Evolutionary conservation across 2,888 invertebrate genomes (phyloP), one percentile per base, ranked within the genome.

Genomic region (Vesta saturnalis): DNA sequence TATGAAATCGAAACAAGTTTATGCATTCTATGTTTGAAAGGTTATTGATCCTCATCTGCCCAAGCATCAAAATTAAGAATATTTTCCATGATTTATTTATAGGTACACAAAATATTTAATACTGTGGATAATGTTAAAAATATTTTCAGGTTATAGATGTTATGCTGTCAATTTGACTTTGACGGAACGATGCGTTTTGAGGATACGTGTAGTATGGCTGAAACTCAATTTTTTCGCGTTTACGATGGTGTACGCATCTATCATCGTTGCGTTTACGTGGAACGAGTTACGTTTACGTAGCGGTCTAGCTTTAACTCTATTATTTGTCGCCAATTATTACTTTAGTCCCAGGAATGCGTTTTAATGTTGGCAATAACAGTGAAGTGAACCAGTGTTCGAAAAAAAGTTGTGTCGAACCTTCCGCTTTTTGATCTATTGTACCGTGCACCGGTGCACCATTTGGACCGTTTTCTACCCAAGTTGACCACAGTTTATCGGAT

Each of bases 81-180:
- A 47, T 47, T 47, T 47, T 47, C 47, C 47, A 47, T 47, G 47
- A 47, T 47, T 47, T 47, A 47, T 47, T 47, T 47, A 47, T n/a
- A n/a, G n/a, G n/a, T 16, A 47, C 47, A 47, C 47, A 47, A 47
- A 47, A 47, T 47, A 47, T 47, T 15, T 47, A 47, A 47, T 15
- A 47, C 1, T 47, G n/a, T 47, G 16, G 47, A 15, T 47, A 47
- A 16, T 47, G 47, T 15, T 47, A 47, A 43, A 47, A 47, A 47
- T 47, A 47, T 47, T 47, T 47, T 47, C 47, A 47, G 1, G 47
- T 47, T 47, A 47, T 47, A 23, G 23, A 23, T 15, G 47, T 47
- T 47, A 47, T 47, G n/a, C 16, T 47, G 47, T 47, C 15, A 47
- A 47, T 14, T 14, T 47, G 14, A 43, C 6, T 47, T 47, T 47